Percentiles rank a stretch among this genome's conserved stretches.
Evolutionary conservation across 2,797 vertebrate genomes (phyloP).

Genomic region (Microctenopoma lineatum): DNA sequence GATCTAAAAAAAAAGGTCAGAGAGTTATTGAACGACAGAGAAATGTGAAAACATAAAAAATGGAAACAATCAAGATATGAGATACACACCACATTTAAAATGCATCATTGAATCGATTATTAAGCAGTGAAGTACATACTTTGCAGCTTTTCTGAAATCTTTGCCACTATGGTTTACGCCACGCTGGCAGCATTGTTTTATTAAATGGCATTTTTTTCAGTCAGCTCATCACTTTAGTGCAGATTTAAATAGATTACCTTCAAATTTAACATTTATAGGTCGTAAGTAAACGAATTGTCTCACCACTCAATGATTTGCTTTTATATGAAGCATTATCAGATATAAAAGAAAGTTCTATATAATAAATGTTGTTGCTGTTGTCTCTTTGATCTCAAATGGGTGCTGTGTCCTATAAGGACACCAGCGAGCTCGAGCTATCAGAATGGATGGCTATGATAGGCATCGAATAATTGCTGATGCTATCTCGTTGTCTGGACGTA

Average conservation of each 20-base stretch:
- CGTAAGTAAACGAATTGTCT: not conserved
- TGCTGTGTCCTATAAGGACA: constrained; percentile 51
- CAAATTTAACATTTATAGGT: not conserved
- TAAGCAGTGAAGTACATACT: not conserved
- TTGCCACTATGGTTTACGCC: not conserved
- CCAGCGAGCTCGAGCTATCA: constrained; percentile 59
- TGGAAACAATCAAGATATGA: not conserved
- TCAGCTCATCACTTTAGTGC: not conserved
- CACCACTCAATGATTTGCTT: not conserved
- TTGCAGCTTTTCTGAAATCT: not conserved
- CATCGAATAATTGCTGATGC: constrained; percentile 78
- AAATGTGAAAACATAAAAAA: constrained; percentile 8
- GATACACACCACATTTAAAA: constrained; percentile 21
- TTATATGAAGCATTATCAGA: not conserved
- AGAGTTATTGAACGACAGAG: not conserved
- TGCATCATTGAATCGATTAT: not conserved
- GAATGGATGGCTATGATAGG: constrained; percentile 60
- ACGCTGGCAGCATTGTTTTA: not conserved
- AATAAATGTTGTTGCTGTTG: not conserved
- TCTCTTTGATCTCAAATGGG: constrained; percentile 5
- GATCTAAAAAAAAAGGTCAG: not conserved
- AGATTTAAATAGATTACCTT: not conserved
- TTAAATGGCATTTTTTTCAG: not conserved
- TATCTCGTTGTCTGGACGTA: constrained; percentile 61
- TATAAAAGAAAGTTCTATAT: not conserved